Percentiles rank a stretch among this genome's conserved stretches.
phyloP scores from a whole-genome alignment of 1,140 invertebrate genomes.

The Hormaphis cornu region DNA sequence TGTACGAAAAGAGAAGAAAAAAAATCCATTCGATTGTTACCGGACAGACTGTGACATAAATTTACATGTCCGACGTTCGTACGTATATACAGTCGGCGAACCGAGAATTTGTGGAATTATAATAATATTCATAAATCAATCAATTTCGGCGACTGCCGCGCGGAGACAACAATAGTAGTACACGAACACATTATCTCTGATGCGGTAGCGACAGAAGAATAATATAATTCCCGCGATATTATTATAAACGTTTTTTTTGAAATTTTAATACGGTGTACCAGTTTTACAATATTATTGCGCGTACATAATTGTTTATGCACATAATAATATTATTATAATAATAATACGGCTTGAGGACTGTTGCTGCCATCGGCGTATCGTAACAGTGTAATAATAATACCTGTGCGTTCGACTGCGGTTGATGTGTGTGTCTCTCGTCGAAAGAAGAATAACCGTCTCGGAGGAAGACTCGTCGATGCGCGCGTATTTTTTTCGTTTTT shows the following conservation, averaged over 20 bases:
- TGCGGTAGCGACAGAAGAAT: not conserved
- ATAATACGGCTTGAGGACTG: no score
- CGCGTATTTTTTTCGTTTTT: not conserved
- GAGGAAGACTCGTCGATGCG: not conserved
- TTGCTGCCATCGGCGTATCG: no score
- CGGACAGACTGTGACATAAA: constrained; percentile 27
- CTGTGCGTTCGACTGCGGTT: no score
- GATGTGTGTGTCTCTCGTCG: no score
- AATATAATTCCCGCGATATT: not conserved
- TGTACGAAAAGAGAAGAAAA: not conserved
- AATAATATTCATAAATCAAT: constrained; percentile 33
- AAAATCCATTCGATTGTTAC: constrained; percentile 26
- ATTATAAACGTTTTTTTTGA: not conserved
- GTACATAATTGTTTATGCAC: no score
- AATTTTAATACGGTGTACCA: constrained; percentile 21
- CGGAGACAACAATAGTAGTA: constrained; percentile 24
- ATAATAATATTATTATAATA: no score
- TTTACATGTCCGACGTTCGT: constrained; percentile 27
- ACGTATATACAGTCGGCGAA: not conserved
- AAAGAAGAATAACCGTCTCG: no score
- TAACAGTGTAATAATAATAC: no score
- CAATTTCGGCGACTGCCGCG: constrained; percentile 10
- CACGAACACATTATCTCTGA: no score
- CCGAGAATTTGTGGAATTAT: constrained; percentile 29
- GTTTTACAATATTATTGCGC: not conserved